Conservation (phyloP, 2,888 invertebrate species). For the Pemphredon lugubris region DNA sequence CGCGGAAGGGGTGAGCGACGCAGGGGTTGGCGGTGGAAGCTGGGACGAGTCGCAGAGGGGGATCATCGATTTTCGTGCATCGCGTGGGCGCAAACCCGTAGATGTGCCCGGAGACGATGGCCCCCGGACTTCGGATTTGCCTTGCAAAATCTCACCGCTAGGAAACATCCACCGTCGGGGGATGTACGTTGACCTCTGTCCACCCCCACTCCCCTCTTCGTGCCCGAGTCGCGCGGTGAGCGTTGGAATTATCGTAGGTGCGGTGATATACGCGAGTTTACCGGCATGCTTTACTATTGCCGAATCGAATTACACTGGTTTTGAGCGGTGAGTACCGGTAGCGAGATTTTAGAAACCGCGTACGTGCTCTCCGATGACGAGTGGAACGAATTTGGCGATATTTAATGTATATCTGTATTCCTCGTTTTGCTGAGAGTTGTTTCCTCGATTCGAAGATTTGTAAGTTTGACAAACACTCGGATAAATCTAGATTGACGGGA, state of each 20-base stretch:
- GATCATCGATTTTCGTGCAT: slow-evolving; percentile 60
- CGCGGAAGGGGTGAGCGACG: slow-evolving; percentile 34
- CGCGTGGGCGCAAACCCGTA: slow-evolving; percentile 41
- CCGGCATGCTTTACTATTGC: background rate
- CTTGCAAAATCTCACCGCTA: slow-evolving; percentile 38
- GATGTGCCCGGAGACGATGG: slow-evolving; percentile 66
- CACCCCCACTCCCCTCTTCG: too few species aligned
- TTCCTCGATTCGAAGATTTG: too few species aligned
- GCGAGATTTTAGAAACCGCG: too few species aligned
- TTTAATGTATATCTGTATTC: too few species aligned
- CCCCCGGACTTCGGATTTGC: slow-evolving; percentile 41
- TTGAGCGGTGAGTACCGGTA: too few species aligned
- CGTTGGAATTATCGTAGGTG: background rate
- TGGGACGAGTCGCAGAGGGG: slow-evolving; percentile 71
- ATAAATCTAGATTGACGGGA: too few species aligned
- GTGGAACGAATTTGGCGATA: too few species aligned
- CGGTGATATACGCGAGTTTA: too few species aligned
- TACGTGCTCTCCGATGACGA: too few species aligned
- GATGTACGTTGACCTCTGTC: slow-evolving; percentile 17
- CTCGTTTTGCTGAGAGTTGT: too few species aligned
- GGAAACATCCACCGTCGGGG: background rate
- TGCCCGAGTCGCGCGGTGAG: background rate
- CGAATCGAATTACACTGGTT: too few species aligned
- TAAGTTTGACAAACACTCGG: too few species aligned
- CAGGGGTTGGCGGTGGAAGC: slow-evolving; percentile 54